Conservation (phyloP, 2,888 invertebrate genomes). For the Drosophila sordidula region DNA sequence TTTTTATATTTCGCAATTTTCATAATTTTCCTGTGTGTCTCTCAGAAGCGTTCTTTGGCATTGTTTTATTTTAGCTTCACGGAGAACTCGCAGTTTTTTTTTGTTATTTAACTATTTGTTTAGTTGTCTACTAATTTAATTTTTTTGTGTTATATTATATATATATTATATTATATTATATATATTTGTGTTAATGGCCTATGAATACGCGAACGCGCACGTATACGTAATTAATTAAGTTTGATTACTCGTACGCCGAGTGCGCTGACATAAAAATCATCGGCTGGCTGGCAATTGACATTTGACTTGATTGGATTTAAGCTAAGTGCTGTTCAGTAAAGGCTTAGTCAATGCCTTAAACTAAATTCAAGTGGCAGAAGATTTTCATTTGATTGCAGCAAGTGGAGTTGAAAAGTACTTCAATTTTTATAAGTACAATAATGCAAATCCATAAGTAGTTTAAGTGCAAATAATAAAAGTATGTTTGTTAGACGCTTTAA, state of each 20-base stretch:
- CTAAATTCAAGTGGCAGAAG: constrained; percentile 2
- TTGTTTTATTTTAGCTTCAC: constrained; percentile 6
- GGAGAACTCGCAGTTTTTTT: constrained; percentile 5
- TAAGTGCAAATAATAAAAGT: too few species aligned
- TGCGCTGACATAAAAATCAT: constrained; percentile 22
- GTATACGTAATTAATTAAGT: constrained; percentile 65
- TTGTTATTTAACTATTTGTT: too few species aligned
- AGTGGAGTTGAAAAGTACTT: neutral
- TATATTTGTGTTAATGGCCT: too few species aligned
- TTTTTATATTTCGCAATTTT: constrained; percentile 14
- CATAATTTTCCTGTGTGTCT: constrained; percentile 1
- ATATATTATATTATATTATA: too few species aligned
- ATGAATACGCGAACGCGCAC: constrained; percentile 1
- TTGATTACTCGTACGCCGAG: constrained; percentile 55
- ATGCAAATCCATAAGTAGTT: too few species aligned
- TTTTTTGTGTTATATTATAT: neutral
- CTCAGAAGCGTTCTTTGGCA: constrained; percentile 10
- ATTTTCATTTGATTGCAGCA: neutral
- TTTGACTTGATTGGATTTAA: constrained; percentile 34
- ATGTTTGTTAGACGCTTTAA: too few species aligned
- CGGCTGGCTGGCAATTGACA: constrained; percentile 36
- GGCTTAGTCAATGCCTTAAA: constrained; percentile 1
- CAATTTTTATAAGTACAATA: neutral
- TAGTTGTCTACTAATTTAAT: too few species aligned
- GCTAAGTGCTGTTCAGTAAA: constrained; percentile 12